phyloP scores from a whole-genome alignment of 2,797 vertebrate genomes.

The Muscicapa striata region DNA sequence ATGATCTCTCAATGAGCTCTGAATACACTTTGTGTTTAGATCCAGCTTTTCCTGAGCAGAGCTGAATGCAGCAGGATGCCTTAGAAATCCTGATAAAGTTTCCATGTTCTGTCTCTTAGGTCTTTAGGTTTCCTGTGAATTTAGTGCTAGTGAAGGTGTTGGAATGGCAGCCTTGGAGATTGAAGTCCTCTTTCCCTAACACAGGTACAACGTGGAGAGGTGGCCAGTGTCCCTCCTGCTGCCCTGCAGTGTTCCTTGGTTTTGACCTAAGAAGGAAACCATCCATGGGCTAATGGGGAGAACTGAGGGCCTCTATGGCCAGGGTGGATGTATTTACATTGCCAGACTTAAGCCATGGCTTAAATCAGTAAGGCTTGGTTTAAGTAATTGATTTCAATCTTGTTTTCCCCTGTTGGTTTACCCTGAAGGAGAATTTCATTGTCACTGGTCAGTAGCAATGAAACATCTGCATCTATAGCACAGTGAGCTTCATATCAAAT shows the following conservation, averaged over 20 bases:
- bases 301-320: conserved; percentile 9
- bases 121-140: conserved; percentile 66
- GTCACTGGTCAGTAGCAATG: neutral
- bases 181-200: conserved; percentile 60
- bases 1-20: neutral
- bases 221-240: conserved; percentile 10
- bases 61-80: neutral
- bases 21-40: neutral
- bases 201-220: conserved; percentile 38
- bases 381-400: neutral
- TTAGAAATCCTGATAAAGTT: conserved; percentile 52
- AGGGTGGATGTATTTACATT: conserved; percentile 51
- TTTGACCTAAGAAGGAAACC: neutral
- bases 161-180: conserved; percentile 64
- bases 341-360: neutral
- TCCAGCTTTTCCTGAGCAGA: neutral
- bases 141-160: conserved; percentile 67
- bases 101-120: conserved; percentile 56
- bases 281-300: neutral
- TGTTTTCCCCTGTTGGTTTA: neutral
- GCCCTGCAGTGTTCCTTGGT: neutral
- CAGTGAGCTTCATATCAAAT: neutral
- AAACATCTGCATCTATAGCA: neutral
- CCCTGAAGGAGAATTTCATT: neutral
- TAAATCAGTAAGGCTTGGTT: neutral